These are phyloP conservation scores for Drosophila rhopaloa DNA, from an alignment of 1,140 invertebrate genomes.

Conservation along the genomic window DNA sequence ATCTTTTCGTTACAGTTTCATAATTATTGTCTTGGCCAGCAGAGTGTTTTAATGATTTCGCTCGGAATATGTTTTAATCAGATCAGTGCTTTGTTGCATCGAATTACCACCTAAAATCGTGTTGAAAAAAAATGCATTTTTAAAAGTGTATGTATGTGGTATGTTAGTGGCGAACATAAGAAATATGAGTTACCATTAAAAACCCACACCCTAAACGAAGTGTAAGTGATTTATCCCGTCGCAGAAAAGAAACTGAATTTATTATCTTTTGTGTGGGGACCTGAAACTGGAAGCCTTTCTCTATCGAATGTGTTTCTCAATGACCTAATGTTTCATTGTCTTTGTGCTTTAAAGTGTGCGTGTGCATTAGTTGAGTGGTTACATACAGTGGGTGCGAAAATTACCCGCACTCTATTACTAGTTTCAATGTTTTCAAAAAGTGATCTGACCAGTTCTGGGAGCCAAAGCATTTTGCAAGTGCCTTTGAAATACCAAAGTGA, in stretches of 20 bases:
- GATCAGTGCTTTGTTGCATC: conserved; percentile 30
- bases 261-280: conserved; percentile 4
- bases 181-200: conserved; percentile 11
- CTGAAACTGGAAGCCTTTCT: conserved; percentile 32
- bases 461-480: conserved; percentile 25
- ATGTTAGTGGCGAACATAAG: conserved; percentile 1
- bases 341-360: conserved; percentile 21
- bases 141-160: conserved; percentile 17
- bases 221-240: conserved; percentile 19
- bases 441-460: conserved; percentile 45
- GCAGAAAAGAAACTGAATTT: conserved; percentile 29
- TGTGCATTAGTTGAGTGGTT: conserved; percentile 41
- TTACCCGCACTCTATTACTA: conserved; percentile 9
- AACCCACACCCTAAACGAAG: conserved; percentile 9
- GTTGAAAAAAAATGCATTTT: conserved; percentile 22
- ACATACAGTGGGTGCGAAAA: conserved; percentile 52
- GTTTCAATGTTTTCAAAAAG: conserved; percentile 30
- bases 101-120: conserved; percentile 15
- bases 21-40: conserved; percentile 39
- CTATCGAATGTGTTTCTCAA: conserved; percentile 44
- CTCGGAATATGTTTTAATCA: conserved; percentile 40
- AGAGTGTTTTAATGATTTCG: conserved; percentile 40
- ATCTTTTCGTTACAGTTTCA: conserved; percentile 46
- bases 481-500: conserved; percentile 38
- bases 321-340: conserved; percentile 51